phyloP scores from a whole-genome alignment of 2,888 invertebrate genomes.

The Ephialtes manifestator region DNA sequence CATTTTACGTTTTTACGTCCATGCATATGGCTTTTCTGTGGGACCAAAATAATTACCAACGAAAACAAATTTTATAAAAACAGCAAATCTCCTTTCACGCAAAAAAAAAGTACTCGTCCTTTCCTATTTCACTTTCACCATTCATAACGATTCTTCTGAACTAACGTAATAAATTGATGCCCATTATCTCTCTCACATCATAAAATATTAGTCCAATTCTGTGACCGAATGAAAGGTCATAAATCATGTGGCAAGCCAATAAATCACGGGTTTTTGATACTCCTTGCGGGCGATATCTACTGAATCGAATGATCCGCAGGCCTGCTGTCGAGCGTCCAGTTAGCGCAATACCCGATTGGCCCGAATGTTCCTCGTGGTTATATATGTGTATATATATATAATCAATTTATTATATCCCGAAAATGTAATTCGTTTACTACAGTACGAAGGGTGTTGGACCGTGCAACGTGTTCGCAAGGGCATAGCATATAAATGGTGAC shows the following conservation, averaged over 20 bases:
- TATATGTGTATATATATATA: background rate
- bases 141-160: background rate
- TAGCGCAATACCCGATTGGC: constrained; percentile 23
- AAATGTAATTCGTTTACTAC: constrained; percentile 49
- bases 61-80: no score
- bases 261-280: background rate
- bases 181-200: constrained; percentile 10
- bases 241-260: constrained; percentile 5
- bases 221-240: background rate
- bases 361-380: constrained; percentile 1
- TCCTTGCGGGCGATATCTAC: constrained; percentile 9
- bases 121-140: background rate
- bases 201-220: background rate
- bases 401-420: constrained; percentile 54
- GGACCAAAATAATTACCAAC: no score
- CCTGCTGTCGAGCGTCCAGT: constrained; percentile 7
- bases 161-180: background rate
- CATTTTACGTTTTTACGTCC: no score
- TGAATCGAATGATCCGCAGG: constrained; percentile 13
- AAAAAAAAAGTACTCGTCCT: background rate
- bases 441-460: constrained; percentile 25
- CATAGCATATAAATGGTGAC: constrained; percentile 53
- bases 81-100: no score
- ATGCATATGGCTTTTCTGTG: no score
- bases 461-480: constrained; percentile 34